Percentiles rank a stretch among this genome's conserved stretches.
Conservation (phyloP, 2,797 vertebrate species). For the Falco berigora region DNA sequence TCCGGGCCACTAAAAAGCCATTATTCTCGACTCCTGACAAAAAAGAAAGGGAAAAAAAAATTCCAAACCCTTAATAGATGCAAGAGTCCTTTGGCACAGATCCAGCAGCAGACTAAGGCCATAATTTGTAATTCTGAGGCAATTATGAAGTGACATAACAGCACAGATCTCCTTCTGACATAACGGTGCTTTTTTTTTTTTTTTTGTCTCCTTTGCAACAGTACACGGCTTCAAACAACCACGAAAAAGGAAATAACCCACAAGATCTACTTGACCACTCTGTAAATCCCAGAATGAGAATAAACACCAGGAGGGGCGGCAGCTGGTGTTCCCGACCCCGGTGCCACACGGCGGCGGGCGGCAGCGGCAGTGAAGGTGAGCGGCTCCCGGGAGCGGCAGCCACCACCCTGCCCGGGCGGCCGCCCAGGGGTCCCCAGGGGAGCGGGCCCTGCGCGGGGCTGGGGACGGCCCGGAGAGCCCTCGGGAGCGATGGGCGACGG, state of each 20-base stretch:
- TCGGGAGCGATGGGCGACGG: not conserved
- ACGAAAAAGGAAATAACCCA: not conserved
- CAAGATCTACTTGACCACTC: not conserved
- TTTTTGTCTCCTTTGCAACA: not conserved
- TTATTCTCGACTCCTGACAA: not conserved
- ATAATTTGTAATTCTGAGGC: conserved; percentile 31
- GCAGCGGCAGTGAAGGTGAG: not conserved
- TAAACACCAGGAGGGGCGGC: not conserved
- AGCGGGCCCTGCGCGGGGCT: not conserved
- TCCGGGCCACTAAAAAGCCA: not conserved
- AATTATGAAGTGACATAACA: conserved; percentile 45
- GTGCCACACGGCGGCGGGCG: not conserved
- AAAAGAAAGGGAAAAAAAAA: not conserved
- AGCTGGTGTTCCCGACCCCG: not conserved
- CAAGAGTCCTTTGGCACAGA: not conserved
- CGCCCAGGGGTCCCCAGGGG: not conserved
- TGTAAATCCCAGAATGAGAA: not conserved
- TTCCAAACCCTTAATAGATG: not conserved
- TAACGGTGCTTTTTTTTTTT: not conserved
- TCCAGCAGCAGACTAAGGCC: not conserved
- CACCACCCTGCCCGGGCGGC: not conserved
- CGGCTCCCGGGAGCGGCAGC: not conserved
- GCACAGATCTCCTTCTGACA: conserved; percentile 15
- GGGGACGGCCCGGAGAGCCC: not conserved
- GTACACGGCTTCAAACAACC: not conserved